These are phyloP conservation scores for Prosapia bicincta DNA, from an alignment of 2,888 invertebrate genomes.

Conservation along the genomic window DNA sequence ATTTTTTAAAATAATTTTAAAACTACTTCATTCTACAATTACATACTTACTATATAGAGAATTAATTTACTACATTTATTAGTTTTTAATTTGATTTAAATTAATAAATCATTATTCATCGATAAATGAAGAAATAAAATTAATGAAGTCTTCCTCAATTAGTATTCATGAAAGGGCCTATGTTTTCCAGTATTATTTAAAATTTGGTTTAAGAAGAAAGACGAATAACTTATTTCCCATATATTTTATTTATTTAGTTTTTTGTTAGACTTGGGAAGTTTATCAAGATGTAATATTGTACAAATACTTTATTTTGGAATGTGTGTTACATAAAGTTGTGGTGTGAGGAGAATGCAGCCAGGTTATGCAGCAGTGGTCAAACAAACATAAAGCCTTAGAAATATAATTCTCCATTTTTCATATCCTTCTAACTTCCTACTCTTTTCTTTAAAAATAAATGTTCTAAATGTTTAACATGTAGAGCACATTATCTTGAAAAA, in stretches of 20 bases:
- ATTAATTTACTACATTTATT: no score
- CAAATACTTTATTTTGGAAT: background rate
- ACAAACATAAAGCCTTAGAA: constrained; percentile 4
- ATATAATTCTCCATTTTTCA: background rate
- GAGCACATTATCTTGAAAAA: constrained; percentile 4
- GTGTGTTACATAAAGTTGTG: background rate
- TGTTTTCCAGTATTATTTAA: no score
- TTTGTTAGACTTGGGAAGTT: no score
- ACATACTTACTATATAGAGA: no score
- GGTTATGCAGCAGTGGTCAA: constrained; percentile 18
- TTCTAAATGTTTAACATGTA: constrained; percentile 10
- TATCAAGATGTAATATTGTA: background rate
- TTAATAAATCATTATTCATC: no score
- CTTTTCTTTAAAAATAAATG: background rate
- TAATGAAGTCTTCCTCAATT: background rate
- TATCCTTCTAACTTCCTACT: constrained; percentile 4
- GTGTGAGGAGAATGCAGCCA: background rate
- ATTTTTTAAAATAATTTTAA: no score
- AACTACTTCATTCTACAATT: no score
- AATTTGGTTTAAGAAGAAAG: background rate
- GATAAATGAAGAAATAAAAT: no score
- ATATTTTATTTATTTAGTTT: no score
- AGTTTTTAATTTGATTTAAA: no score
- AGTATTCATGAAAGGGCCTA: background rate
- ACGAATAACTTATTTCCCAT: no score